Conservation (phyloP, 2,888 invertebrate species). For the Epistrophe eligans region DNA sequence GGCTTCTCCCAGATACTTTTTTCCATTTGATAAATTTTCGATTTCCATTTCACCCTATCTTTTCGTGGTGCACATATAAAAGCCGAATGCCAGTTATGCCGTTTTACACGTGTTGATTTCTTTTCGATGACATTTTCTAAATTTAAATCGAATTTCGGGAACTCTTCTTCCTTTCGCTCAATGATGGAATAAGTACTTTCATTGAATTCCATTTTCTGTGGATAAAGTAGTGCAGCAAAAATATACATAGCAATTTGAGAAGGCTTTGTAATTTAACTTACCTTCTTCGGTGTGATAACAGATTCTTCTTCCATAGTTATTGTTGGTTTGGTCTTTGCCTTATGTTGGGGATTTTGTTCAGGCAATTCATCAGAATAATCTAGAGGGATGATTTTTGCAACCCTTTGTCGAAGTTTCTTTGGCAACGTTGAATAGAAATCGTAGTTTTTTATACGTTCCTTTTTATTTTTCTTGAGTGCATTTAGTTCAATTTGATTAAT, state of each 20-base stretch:
- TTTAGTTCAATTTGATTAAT: slow-evolving; percentile 80
- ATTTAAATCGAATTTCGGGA: slow-evolving; percentile 79
- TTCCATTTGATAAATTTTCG: slow-evolving; percentile 81
- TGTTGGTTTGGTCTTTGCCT: slow-evolving; percentile 76
- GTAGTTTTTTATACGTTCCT: slow-evolving; percentile 73
- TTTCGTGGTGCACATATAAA: slow-evolving; percentile 80
- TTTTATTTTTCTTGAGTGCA: slow-evolving; percentile 68
- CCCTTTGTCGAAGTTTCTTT: slow-evolving; percentile 79
- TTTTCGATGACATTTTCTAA: slow-evolving; percentile 78
- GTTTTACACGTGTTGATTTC: slow-evolving; percentile 76
- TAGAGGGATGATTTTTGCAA: slow-evolving; percentile 80
- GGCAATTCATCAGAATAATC: slow-evolving; percentile 77
- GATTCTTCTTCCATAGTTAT: slow-evolving; percentile 72
- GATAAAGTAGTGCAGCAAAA: background rate
- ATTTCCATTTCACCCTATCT: slow-evolving; percentile 82
- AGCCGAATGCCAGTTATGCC: slow-evolving; percentile 80
- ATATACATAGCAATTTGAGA: too few relatives aligned
- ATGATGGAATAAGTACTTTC: slow-evolving; percentile 82
- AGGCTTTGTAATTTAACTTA: slow-evolving; percentile 26
- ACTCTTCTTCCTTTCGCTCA: slow-evolving; percentile 80
- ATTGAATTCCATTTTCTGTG: slow-evolving; percentile 76
- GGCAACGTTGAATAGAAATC: slow-evolving; percentile 82
- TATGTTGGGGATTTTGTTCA: background rate
- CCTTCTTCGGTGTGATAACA: slow-evolving; percentile 71
- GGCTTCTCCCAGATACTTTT: slow-evolving; percentile 78